phyloP scores from a whole-genome alignment of 2,113 vertebrate genomes.

The Lampris incognitus region DNA sequence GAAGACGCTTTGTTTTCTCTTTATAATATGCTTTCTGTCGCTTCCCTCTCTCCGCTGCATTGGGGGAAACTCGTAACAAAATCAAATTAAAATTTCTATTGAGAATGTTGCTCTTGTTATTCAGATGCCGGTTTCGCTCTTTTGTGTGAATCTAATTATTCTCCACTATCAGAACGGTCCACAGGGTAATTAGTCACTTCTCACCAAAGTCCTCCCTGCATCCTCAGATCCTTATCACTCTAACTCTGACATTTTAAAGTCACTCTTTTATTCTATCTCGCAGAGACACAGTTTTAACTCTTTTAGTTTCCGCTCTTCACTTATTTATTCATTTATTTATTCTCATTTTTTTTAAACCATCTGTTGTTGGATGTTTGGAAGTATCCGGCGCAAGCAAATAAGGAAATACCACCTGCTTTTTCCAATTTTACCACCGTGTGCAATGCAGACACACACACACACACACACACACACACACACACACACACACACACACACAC shows the following conservation, averaged over 20 bases:
- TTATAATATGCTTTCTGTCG: slow-evolving; percentile 54
- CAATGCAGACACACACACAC: neutral
- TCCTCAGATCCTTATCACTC: slow-evolving; percentile 73
- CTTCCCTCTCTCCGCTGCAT: slow-evolving; percentile 54
- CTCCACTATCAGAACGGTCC: slow-evolving; percentile 79
- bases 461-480: neutral
- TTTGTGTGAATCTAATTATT: slow-evolving; percentile 83
- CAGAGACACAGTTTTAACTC: slow-evolving; percentile 15
- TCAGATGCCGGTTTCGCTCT: slow-evolving; percentile 76
- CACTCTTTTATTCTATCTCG: slow-evolving; percentile 49
- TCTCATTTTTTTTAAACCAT: slow-evolving; percentile 18
- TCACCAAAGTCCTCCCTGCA: slow-evolving; percentile 77
- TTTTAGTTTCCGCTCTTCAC: neutral
- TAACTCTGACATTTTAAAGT: slow-evolving; percentile 74
- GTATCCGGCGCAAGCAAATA: slow-evolving; percentile 17
- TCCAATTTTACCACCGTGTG: slow-evolving; percentile 22
- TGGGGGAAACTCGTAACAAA: slow-evolving; percentile 67
- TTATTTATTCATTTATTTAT: slow-evolving; percentile 26
- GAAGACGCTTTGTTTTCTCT: slow-evolving; percentile 42
- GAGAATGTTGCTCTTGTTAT: slow-evolving; percentile 81
- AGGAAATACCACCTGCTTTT: slow-evolving; percentile 34
- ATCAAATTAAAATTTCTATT: slow-evolving; percentile 80
- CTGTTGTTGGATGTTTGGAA: slow-evolving; percentile 30
- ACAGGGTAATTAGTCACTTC: slow-evolving; percentile 82
- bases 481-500: neutral